These are phyloP conservation scores for Amphibalanus amphitrite DNA, from an alignment of 1,140 invertebrate species.

Conservation along the genomic window DNA sequence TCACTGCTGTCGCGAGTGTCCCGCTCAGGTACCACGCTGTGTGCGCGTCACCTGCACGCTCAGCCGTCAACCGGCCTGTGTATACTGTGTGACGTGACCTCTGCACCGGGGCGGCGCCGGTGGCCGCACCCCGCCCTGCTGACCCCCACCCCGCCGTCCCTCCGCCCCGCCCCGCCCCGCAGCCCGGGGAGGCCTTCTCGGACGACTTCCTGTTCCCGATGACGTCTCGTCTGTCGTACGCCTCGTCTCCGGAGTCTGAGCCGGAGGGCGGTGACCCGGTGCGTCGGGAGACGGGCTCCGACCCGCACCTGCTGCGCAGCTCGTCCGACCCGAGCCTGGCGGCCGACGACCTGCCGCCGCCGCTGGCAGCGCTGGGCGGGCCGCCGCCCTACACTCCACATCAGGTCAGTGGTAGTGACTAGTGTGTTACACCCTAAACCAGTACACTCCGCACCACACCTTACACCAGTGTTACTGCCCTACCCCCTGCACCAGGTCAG, in stretches of 20 bases:
- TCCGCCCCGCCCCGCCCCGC: conserved; percentile 10
- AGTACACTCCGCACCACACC: too few species aligned
- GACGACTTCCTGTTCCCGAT: conserved; percentile 94
- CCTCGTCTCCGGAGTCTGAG: conserved; percentile 87
- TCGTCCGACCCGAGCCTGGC: conserved; percentile 66
- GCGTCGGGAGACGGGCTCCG: background rate
- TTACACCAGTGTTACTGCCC: too few species aligned
- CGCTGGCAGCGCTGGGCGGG: conserved; percentile 34
- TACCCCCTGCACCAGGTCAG: too few species aligned
- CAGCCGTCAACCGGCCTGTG: too few species aligned
- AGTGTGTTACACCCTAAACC: too few species aligned
- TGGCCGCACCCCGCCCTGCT: too few species aligned
- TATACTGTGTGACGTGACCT: background rate
- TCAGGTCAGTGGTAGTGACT: too few species aligned
- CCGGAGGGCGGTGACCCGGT: conserved; percentile 27
- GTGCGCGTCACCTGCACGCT: too few species aligned
- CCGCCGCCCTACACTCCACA: conserved; percentile 63
- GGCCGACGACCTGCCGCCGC: conserved; percentile 38
- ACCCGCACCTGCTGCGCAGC: conserved; percentile 51
- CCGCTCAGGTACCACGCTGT: too few species aligned
- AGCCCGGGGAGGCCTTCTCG: conserved; percentile 33
- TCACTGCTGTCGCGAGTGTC: too few species aligned
- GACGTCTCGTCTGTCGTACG: conserved; percentile 86
- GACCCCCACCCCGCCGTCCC: background rate
- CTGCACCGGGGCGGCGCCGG: too few species aligned